phyloP scores from a whole-genome alignment of 2,113 vertebrate genomes.

The Elaphurus davidianus region DNA sequence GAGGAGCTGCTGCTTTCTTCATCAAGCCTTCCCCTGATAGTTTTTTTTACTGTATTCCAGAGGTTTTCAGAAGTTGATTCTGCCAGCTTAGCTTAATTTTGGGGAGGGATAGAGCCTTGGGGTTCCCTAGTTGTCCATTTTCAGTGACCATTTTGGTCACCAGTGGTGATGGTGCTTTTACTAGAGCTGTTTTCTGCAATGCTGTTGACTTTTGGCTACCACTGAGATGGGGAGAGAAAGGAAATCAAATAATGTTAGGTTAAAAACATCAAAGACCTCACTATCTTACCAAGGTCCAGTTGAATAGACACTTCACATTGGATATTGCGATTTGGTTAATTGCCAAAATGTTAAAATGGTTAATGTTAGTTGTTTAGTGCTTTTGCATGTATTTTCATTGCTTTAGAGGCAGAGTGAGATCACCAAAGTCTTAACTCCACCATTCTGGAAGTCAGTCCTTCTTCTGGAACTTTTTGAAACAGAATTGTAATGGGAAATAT shows the following conservation, averaged over 20 bases:
- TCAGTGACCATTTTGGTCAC: not conserved
- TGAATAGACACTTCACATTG: not conserved
- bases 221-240: not conserved
- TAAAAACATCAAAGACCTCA: not conserved
- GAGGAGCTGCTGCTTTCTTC: not conserved
- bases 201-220: not conserved
- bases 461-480: not conserved
- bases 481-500: not conserved
- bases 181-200: not conserved
- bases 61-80: not conserved
- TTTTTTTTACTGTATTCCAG: not conserved
- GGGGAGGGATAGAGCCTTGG: not conserved
- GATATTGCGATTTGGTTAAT: not conserved
- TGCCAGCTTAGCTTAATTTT: not conserved
- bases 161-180: not conserved
- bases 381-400: not conserved
- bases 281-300: not conserved
- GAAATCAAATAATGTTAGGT: not conserved
- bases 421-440: not conserved
- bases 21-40: not conserved
- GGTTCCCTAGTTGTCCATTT: not conserved
- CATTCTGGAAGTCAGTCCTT: not conserved
- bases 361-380: not conserved
- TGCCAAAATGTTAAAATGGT: not conserved
- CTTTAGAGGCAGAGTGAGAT: not conserved